phyloP scores from a whole-genome alignment of 2,888 invertebrate species.

The Caenorhabditis afra region DNA sequence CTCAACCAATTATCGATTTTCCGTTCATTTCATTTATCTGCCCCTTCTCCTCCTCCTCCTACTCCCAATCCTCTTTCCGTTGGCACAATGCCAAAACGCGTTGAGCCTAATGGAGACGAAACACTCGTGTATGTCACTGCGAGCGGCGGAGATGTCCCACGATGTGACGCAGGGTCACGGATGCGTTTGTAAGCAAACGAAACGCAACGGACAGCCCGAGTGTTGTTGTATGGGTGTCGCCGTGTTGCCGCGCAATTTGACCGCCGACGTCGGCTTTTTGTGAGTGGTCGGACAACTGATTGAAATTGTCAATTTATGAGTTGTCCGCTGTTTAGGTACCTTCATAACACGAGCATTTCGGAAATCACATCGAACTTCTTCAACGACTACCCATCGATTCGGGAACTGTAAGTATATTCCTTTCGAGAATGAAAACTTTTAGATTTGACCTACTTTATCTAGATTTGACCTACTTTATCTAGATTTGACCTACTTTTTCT shows the following conservation, averaged over 20 bases:
- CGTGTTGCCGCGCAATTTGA: slow-evolving; percentile 47
- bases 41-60: slow-evolving; percentile 14
- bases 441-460: neutral
- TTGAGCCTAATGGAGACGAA: slow-evolving; percentile 45
- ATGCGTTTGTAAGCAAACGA: slow-evolving; percentile 46
- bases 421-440: neutral
- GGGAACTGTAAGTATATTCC: slow-evolving; percentile 68
- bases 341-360: slow-evolving; percentile 68
- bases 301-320: no score
- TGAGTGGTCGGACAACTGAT: no score
- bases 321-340: no score
- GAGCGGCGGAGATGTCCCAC: no score
- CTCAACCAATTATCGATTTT: neutral
- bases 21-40: slow-evolving; percentile 12
- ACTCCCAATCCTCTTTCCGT: neutral
- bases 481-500: slow-evolving; percentile 36
- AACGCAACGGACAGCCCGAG: slow-evolving; percentile 52
- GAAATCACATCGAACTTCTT: slow-evolving; percentile 64
- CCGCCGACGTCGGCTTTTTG: slow-evolving; percentile 41
- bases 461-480: no score
- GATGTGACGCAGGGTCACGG: no score
- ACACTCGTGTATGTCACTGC: slow-evolving; percentile 47
- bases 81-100: slow-evolving; percentile 18
- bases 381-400: slow-evolving; percentile 61
- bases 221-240: slow-evolving; percentile 67